These are phyloP conservation scores for Heterodera filipjevi DNA, from an alignment of 2,888 invertebrate species.

Conservation along the genomic window DNA sequence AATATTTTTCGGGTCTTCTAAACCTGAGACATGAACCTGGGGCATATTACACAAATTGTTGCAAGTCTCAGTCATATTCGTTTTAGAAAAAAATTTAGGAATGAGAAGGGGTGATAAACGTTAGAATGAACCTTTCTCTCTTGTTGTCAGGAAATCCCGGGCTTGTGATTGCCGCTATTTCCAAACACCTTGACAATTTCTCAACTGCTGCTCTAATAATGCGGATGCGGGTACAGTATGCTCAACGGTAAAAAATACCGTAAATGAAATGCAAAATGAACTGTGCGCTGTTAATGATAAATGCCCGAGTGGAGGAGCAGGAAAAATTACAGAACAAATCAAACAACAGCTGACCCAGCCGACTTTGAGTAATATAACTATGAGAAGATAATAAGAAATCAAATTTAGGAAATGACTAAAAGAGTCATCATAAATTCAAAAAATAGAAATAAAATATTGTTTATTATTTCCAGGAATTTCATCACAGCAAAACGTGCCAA, in stretches of 20 bases:
- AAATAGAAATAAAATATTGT: not conserved
- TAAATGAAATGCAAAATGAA: not conserved
- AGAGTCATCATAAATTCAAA: not conserved
- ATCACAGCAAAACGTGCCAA: not conserved
- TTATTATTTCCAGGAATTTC: not conserved
- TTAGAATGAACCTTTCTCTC: too few relatives aligned
- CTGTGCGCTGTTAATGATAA: not conserved
- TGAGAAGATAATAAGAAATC: not conserved
- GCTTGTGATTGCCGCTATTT: not conserved
- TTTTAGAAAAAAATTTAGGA: too few relatives aligned
- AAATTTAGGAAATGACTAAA: not conserved
- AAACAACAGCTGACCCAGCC: not conserved
- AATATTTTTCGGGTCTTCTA: too few relatives aligned
- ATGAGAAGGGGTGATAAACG: too few relatives aligned
- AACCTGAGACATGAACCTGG: too few relatives aligned
- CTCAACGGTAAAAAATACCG: not conserved
- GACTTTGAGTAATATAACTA: not conserved
- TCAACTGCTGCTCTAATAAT: not conserved
- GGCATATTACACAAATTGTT: too few relatives aligned
- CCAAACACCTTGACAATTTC: not conserved
- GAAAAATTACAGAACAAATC: not conserved
- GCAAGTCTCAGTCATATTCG: too few relatives aligned
- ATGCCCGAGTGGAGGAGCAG: not conserved
- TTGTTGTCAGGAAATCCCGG: too few relatives aligned
- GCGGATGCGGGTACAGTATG: not conserved